These are phyloP conservation scores for Lepus oiostolus DNA, from an alignment of 2,797 vertebrate genomes.

Conservation along the genomic window DNA sequence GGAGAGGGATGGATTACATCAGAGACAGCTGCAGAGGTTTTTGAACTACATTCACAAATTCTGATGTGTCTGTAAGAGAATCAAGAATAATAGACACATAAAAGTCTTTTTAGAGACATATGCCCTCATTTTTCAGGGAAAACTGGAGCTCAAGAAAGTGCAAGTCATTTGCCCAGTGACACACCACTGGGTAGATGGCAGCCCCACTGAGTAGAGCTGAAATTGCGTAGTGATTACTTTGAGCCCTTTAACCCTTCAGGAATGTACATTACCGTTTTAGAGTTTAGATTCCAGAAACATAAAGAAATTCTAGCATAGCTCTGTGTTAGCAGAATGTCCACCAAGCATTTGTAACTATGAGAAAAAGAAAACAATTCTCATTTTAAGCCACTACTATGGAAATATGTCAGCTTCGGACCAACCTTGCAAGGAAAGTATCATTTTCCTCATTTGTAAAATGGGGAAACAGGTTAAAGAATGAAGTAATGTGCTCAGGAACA, in stretches of 20 bases:
- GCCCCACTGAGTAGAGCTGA: not conserved
- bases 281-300: not conserved
- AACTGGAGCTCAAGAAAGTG: conserved; percentile 47
- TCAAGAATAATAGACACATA: not conserved
- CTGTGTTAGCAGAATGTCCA: not conserved
- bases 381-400: not conserved
- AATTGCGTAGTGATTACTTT: conserved; percentile 20
- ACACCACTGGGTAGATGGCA: conserved; percentile 17
- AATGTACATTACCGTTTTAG: conserved; percentile 31
- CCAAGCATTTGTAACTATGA: not conserved
- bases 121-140: conserved; percentile 47
- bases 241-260: not conserved
- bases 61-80: not conserved
- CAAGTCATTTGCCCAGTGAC: conserved; percentile 44
- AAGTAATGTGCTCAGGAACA: not conserved
- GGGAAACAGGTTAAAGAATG: not conserved
- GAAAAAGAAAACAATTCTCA: not conserved
- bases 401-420: not conserved
- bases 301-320: not conserved
- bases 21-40: not conserved
- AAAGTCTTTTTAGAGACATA: not conserved
- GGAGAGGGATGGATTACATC: not conserved
- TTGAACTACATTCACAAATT: not conserved
- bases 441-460: not conserved
- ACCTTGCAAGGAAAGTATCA: not conserved